Conservation (phyloP, 2,888 invertebrate species). For the Lepidocyrtoides sp. region DNA sequence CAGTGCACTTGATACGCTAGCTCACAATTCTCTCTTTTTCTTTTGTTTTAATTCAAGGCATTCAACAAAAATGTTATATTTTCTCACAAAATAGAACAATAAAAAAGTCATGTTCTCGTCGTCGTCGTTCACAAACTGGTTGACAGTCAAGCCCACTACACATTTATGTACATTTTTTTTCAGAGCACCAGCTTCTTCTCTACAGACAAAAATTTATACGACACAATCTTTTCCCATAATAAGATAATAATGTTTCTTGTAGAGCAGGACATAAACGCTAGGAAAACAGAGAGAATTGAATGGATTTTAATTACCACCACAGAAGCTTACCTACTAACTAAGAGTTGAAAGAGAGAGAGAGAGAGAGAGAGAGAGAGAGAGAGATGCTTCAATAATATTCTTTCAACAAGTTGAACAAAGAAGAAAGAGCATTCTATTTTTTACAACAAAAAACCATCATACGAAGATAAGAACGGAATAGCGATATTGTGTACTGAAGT, state of each 20-base stretch:
- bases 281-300: constrained; percentile 66
- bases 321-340: constrained; percentile 23
- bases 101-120: constrained; percentile 72
- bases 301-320: constrained; percentile 73
- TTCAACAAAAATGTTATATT: constrained; percentile 80
- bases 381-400: neutral
- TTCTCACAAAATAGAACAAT: constrained; percentile 77
- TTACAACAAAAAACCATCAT: constrained; percentile 47
- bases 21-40: constrained; percentile 47
- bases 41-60: constrained; percentile 79
- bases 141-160: constrained; percentile 78
- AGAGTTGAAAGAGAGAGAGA: constrained; percentile 9
- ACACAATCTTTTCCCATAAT: constrained; percentile 72
- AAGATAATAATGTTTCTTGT: constrained; percentile 40
- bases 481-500: constrained; percentile 60
- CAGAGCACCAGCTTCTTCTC: constrained; percentile 10
- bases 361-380: constrained; percentile 4
- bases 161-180: constrained; percentile 32
- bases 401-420: constrained; percentile 11
- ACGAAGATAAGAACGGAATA: constrained; percentile 61
- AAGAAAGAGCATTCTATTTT: constrained; percentile 67
- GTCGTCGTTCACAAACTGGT: constrained; percentile 77
- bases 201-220: constrained; percentile 41
- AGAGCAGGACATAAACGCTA: constrained; percentile 52
- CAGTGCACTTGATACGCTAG: constrained; percentile 23